These are phyloP conservation scores for Pogonomyrmex barbatus DNA, from an alignment of 1,140 invertebrate genomes.

Conservation along the genomic window DNA sequence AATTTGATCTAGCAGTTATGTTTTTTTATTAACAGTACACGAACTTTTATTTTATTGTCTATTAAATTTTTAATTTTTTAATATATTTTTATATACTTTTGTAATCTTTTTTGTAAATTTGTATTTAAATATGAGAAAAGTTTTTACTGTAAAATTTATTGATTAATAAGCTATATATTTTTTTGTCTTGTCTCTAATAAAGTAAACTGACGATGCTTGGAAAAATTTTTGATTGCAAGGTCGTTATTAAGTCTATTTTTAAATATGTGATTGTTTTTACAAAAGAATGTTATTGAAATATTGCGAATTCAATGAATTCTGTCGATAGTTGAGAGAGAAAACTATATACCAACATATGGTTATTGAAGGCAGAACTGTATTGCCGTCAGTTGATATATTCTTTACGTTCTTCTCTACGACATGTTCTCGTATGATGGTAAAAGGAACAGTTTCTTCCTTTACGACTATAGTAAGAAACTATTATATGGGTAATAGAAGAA, in stretches of 20 bases:
- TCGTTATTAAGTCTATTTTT: background rate
- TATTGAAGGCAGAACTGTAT: slow-evolving; percentile 1
- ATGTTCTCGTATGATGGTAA: slow-evolving; percentile 23
- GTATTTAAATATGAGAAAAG: background rate
- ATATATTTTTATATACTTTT: background rate
- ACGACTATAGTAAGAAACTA: background rate
- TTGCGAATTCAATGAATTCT: background rate
- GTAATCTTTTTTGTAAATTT: background rate
- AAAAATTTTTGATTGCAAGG: too few species aligned
- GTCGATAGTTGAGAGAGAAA: background rate
- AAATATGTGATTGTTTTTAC: background rate
- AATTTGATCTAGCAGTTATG: background rate
- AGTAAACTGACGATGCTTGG: too few species aligned
- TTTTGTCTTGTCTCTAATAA: too few species aligned
- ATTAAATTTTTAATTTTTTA: background rate
- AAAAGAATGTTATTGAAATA: background rate
- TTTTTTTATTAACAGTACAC: slow-evolving; percentile 7
- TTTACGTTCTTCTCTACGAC: background rate
- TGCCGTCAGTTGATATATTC: slow-evolving; percentile 31
- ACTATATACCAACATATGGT: slow-evolving; percentile 11
- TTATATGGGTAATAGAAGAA: background rate
- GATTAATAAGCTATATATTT: too few species aligned
- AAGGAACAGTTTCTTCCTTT: slow-evolving; percentile 8
- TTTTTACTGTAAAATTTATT: background rate
- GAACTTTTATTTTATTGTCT: background rate